Evolutionary conservation across 37 sponge, comb jelly and placozoan species (phyloP), one percentile per base, ranked within the genome.

Genomic region (Aplysina aerophoba): DNA sequence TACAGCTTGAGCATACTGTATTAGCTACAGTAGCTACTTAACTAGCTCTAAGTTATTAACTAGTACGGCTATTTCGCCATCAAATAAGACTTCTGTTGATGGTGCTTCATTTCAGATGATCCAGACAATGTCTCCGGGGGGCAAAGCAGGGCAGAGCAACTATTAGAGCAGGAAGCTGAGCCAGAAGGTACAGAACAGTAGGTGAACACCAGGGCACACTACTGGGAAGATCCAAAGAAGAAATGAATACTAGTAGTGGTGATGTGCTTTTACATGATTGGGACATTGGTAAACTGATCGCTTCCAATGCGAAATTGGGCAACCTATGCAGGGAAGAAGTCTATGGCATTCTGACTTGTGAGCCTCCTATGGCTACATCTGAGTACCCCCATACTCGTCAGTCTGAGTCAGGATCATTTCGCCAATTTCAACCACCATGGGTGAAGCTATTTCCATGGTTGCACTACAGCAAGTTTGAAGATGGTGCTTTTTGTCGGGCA

Each of bases 341-440:
- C 27, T 71, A 66, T 68, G 28, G 36, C 27, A 68, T 83, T 67
- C 69, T 83, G 56, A 66, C 55, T 44, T 44, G 55, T 83, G 84
- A 89, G 50, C 73, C 85, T 73, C 54, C 21, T 89, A n/a, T 57
- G 20, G 61, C 61, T 85, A n/a, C 86, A 31, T 89, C 85, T 44
- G 38, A 31, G 39, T 89, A 89, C 65, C 90, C 90, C 22, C 75
- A 81, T 14, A 85, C 81, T 53, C 81, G 85, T 73, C 86, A 39
- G 22, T 85, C 20, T 85, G 65, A 44, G 50, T 81, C 90, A 60
- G 83, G 86, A 24, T 90, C 78, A 21, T 64, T 40, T 59, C 64
- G 79, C 34, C 90, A 90, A 44, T 90, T 90, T 86, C 86, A 90
- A 65, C 90, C 90, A 90, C 15, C 55, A 20, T 90, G 90, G 90